Conservation (phyloP, 2,797 vertebrate species). For the Eulemur mongoz region DNA sequence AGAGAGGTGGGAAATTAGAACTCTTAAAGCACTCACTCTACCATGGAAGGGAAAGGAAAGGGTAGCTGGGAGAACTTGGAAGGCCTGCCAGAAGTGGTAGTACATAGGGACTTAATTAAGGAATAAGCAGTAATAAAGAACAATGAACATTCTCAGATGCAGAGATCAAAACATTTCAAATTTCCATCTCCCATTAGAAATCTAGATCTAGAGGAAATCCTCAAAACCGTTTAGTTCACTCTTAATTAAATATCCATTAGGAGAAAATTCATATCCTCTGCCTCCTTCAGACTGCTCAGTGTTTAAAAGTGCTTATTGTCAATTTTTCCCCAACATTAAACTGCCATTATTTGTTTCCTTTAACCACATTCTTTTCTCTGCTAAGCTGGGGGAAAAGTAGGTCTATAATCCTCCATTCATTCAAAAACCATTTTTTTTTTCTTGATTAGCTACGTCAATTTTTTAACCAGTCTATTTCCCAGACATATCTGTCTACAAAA, state of each 20-base stretch:
- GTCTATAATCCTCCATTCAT: not conserved
- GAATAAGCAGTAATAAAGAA: constrained; percentile 42
- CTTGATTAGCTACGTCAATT: not conserved
- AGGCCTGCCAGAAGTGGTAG: not conserved
- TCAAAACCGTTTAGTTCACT: constrained; percentile 30
- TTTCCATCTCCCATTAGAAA: constrained; percentile 46
- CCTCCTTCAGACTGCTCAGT: not conserved
- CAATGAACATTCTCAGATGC: constrained; percentile 25
- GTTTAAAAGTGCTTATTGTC: not conserved
- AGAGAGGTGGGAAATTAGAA: not conserved
- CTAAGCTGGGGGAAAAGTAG: constrained; percentile 19
- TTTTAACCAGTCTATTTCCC: constrained; percentile 23
- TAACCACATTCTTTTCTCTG: constrained; percentile 26
- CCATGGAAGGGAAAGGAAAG: not conserved
- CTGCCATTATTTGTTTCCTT: not conserved
- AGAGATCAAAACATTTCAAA: constrained; percentile 23
- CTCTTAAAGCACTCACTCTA: not conserved
- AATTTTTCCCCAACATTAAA: constrained; percentile 41
- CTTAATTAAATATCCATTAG: constrained; percentile 49
- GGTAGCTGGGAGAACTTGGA: not conserved
- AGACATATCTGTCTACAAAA: constrained; percentile 23
- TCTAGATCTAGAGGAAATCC: not conserved
- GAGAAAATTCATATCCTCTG: constrained; percentile 34
- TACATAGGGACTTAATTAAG: not conserved
- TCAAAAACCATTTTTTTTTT: not conserved